These are phyloP conservation scores for Cephalophus harveyi DNA, from an alignment of 2,113 vertebrate genomes.

Conservation along the genomic window DNA sequence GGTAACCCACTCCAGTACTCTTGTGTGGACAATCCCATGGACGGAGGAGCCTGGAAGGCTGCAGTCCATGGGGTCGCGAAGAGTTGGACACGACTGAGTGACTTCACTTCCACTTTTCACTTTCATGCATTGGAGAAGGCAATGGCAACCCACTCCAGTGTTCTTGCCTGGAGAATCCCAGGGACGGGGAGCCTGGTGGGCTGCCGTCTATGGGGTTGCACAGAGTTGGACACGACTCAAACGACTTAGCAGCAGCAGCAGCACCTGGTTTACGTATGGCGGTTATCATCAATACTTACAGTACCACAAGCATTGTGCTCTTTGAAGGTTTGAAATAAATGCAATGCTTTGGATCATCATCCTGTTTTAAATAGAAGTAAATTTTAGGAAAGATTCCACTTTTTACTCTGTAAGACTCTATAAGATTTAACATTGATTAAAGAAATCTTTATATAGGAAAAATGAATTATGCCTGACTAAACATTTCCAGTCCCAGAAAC, in stretches of 20 bases:
- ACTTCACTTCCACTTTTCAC: too few species aligned
- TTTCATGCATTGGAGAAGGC: too few species aligned
- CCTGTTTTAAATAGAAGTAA: constrained; percentile 13
- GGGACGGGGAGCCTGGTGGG: too few species aligned
- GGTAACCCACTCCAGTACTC: too few species aligned
- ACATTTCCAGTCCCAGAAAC: neutral
- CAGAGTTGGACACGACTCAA: too few species aligned
- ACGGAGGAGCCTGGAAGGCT: too few species aligned
- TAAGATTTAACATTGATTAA: constrained; percentile 17
- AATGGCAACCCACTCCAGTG: too few species aligned
- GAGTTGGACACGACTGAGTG: accelerated
- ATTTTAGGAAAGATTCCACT: constrained; percentile 23
- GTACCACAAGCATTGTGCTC: neutral
- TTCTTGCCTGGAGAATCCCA: too few species aligned
- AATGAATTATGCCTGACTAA: neutral
- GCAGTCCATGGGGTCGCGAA: too few species aligned
- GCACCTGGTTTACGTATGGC: neutral
- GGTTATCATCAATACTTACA: neutral
- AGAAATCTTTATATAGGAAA: constrained; percentile 11
- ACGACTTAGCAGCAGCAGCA: too few species aligned
- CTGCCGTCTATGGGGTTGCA: too few species aligned
- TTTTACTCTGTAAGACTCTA: neutral
- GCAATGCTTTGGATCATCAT: neutral
- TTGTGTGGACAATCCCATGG: too few species aligned
- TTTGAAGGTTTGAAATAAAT: constrained; percentile 33